phyloP scores from a whole-genome alignment of 2,113 vertebrate species.

The Sus scrofa region T2T-Sscrofa CM000812.6:214190001-214190500 shows the following conservation, averaged over 20 bases:
- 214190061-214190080: constrained; percentile 38
- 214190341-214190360: neutral
- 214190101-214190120: constrained; percentile 47
- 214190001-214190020: constrained; percentile 38
- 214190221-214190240: constrained; percentile 73
- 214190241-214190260: constrained; percentile 66
- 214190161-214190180: constrained; percentile 75
- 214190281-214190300: constrained; percentile 74
- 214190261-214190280: constrained; percentile 68
- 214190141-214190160: constrained; percentile 74
- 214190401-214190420: neutral
- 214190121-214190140: constrained; percentile 63
- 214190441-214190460: neutral
- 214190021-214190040: constrained; percentile 29
- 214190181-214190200: constrained; percentile 69
- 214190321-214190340: neutral
- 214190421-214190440: neutral
- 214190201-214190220: constrained; percentile 72
- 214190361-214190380: neutral
- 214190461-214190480: neutral
- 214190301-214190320: constrained; percentile 30
- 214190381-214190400: neutral
- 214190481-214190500: neutral
- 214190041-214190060: constrained; percentile 31
- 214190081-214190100: constrained; percentile 65